Evolutionary conservation across 2,113 vertebrate species (phyloP).

Genomic region (Pyrgilauda ruficollis): DNA sequence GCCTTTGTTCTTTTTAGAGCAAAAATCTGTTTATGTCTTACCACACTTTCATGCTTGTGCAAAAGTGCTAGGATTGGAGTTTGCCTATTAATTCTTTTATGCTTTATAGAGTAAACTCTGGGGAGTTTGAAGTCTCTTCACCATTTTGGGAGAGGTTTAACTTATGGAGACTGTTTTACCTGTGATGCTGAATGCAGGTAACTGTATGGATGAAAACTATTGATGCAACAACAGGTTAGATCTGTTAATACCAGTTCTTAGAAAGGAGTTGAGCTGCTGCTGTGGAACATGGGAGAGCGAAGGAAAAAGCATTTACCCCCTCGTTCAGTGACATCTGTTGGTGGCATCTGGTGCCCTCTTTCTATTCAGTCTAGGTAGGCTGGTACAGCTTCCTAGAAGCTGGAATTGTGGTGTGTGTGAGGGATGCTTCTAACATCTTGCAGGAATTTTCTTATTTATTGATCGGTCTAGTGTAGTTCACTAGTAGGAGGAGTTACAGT

Average conservation of each 20-base stretch:
- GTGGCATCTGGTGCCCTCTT: background rate
- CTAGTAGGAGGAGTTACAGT: background rate
- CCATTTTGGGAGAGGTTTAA: background rate
- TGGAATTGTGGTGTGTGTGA: background rate
- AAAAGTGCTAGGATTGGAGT: background rate
- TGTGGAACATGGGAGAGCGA: background rate
- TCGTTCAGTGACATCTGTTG: fast-evolving
- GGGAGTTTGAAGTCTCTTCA: background rate
- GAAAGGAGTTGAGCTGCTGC: background rate
- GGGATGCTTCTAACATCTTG: background rate
- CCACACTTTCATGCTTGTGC: background rate
- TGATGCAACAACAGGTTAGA: background rate
- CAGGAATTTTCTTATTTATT: background rate
- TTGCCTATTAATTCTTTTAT: background rate
- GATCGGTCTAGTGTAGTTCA: background rate
- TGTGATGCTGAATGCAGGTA: background rate
- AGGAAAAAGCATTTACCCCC: background rate
- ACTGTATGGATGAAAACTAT: background rate
- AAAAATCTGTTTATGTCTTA: background rate
- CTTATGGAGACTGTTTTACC: background rate
- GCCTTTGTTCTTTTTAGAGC: background rate
- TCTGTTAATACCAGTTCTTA: background rate
- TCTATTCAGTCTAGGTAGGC: background rate
- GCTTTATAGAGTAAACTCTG: background rate
- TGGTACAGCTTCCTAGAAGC: background rate